Evolutionary conservation across 2,888 invertebrate species (phyloP).

Genomic region (Palloptera scutellata): DNA sequence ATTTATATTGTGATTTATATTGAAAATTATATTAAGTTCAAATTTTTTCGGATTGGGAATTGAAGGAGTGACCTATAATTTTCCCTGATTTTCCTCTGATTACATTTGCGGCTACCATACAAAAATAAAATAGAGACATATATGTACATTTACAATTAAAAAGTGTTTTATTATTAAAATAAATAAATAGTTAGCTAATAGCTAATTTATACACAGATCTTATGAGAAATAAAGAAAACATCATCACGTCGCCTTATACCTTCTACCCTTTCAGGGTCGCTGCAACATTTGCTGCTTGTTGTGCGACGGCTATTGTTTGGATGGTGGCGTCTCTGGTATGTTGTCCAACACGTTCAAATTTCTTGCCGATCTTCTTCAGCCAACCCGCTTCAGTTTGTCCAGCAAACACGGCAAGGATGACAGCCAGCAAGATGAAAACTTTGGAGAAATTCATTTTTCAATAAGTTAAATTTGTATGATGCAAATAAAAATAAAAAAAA

Average conservation of each 20-base stretch:
- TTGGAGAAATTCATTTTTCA: conserved; percentile 44
- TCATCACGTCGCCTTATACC: no score
- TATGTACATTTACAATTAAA: not conserved
- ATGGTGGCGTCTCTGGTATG: conserved; percentile 47
- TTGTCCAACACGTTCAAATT: conserved; percentile 42
- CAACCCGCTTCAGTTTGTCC: conserved; percentile 46
- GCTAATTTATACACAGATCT: not conserved
- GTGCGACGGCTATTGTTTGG: conserved; percentile 41
- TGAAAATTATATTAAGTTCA: no score
- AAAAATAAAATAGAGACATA: no score
- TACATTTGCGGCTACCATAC: no score
- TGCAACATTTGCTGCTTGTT: conserved; percentile 44
- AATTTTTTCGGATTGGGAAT: no score
- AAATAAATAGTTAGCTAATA: not conserved
- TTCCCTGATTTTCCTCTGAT: no score
- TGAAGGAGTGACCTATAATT: no score
- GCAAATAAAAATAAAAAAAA: no score
- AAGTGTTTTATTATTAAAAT: not conserved
- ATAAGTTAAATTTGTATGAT: not conserved
- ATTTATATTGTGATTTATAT: no score
- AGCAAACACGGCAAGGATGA: conserved; percentile 38
- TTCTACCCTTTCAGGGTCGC: conserved; percentile 36
- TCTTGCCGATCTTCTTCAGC: conserved; percentile 47
- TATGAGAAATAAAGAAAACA: no score
- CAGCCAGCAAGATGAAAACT: conserved; percentile 41